Percentiles rank a stretch among this genome's conserved stretches.
Evolutionary conservation across 2,113 vertebrate species (phyloP).

Genomic region (Hippocampus abdominalis): DNA sequence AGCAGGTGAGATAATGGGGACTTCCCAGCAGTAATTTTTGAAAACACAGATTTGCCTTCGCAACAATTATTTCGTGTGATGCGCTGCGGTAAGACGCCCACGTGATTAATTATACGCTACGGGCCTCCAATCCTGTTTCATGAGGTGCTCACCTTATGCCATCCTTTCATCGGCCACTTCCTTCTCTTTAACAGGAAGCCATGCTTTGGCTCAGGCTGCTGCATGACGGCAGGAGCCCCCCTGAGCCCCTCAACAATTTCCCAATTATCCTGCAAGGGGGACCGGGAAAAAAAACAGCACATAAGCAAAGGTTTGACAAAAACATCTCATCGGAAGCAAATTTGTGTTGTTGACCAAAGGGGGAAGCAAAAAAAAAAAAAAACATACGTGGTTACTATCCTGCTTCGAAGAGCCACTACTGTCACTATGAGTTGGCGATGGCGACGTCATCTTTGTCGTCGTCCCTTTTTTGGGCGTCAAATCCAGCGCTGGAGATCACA

Average conservation of each 20-base stretch:
- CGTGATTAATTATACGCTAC: too few relatives aligned
- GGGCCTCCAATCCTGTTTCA: neutral
- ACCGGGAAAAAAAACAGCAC: neutral
- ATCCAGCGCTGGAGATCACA: conserved; percentile 37
- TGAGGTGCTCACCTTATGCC: conserved; percentile 86
- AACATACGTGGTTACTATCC: conserved; percentile 50
- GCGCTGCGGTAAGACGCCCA: too few relatives aligned
- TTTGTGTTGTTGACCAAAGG: neutral
- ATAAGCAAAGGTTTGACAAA: neutral
- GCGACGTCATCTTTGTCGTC: conserved; percentile 52
- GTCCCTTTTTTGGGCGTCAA: conserved; percentile 38
- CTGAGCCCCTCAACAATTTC: conserved; percentile 90
- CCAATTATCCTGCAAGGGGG: conserved; percentile 85
- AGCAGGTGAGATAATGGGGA: too few relatives aligned
- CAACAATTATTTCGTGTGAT: too few relatives aligned
- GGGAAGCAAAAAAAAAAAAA: neutral
- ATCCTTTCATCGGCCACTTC: conserved; percentile 98
- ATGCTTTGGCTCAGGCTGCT: conserved; percentile 84
- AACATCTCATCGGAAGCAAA: neutral
- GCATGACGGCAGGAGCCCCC: conserved; percentile 76
- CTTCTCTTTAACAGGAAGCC: conserved; percentile 93
- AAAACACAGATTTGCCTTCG: too few relatives aligned
- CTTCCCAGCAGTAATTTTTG: too few relatives aligned
- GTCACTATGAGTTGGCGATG: conserved; percentile 66
- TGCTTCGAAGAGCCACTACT: conserved; percentile 65